Evolutionary conservation across 2,888 invertebrate species (phyloP).

Genomic region (Heliconius erato): DNA sequence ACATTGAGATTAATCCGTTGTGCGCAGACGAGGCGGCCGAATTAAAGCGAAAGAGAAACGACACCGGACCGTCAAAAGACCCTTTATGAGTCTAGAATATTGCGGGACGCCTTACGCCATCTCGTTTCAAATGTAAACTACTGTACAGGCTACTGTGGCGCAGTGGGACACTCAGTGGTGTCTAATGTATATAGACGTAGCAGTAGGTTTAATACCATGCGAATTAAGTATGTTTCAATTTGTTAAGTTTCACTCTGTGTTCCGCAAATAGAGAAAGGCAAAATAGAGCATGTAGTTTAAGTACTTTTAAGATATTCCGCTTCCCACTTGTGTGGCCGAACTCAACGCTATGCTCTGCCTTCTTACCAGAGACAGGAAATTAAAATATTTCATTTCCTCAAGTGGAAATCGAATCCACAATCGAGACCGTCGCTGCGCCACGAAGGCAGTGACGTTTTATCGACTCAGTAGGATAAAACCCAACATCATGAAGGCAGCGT

Average conservation of each 20-base stretch:
- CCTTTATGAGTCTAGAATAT: slow-evolving; percentile 51
- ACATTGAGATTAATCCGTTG: slow-evolving; percentile 63
- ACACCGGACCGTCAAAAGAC: slow-evolving; percentile 54
- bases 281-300: not conserved
- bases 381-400: not conserved
- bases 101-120: slow-evolving; percentile 36
- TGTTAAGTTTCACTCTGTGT: no score
- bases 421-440: not conserved
- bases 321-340: not conserved
- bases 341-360: no score
- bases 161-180: not conserved
- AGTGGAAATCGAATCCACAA: not conserved
- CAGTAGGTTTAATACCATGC: not conserved
- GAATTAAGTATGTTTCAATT: not conserved
- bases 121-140: not conserved
- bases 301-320: not conserved
- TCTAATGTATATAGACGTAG: not conserved
- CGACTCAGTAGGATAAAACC: no score
- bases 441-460: no score
- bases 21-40: slow-evolving; percentile 52
- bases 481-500: no score
- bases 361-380: not conserved
- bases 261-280: no score
- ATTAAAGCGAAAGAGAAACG: slow-evolving; percentile 55
- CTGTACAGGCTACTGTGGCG: not conserved